These are phyloP conservation scores for Physocephala rufipes DNA, from an alignment of 2,888 invertebrate genomes.

Conservation along the genomic window DNA sequence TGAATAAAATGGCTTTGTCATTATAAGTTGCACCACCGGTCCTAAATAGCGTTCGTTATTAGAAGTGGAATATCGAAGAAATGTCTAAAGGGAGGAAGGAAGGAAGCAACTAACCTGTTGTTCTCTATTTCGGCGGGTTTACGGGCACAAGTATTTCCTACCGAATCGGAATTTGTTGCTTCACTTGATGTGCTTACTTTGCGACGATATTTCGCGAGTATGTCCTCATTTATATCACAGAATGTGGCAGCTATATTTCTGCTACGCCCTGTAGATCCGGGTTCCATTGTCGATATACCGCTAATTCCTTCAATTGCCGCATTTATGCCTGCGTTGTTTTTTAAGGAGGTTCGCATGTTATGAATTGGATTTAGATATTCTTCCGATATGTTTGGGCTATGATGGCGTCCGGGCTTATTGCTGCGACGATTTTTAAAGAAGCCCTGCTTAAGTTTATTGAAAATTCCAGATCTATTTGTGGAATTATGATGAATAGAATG, in stretches of 20 bases:
- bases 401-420: constrained; percentile 60
- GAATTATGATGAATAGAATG: background rate
- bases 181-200: constrained; percentile 70
- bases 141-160: constrained; percentile 54
- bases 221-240: constrained; percentile 87
- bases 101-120: constrained; percentile 59
- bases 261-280: constrained; percentile 14
- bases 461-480: constrained; percentile 69
- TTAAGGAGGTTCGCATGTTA: constrained; percentile 58
- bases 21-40: constrained; percentile 50
- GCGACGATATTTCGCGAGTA: constrained; percentile 91
- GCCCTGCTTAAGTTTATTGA: constrained; percentile 77
- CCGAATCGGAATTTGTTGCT: constrained; percentile 66
- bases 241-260: constrained; percentile 46
- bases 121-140: constrained; percentile 50
- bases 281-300: constrained; percentile 34
- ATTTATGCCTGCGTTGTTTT: constrained; percentile 52
- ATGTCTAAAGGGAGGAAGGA: background rate
- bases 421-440: constrained; percentile 73
- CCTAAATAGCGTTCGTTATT: constrained; percentile 42
- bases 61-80: background rate
- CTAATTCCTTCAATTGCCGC: constrained; percentile 50
- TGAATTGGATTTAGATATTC: constrained; percentile 32
- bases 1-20: constrained; percentile 57
- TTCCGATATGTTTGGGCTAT: constrained; percentile 31